These are phyloP conservation scores for Bruchidius siliquastri DNA, from an alignment of 2,888 invertebrate genomes.

Conservation along the genomic window DNA sequence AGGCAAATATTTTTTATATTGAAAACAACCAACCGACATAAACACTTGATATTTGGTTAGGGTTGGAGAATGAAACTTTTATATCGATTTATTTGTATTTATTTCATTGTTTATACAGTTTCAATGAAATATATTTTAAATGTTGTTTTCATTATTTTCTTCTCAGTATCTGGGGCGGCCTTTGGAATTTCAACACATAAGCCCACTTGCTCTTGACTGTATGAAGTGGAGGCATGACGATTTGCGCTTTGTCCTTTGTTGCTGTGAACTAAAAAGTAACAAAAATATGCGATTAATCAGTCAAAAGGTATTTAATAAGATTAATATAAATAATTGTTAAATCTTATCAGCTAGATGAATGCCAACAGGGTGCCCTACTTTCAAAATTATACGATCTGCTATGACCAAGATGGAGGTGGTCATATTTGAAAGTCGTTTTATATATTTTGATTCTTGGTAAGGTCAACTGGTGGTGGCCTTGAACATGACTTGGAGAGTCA, in stretches of 20 bases:
- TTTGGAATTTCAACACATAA: conserved; percentile 47
- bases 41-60: neutral
- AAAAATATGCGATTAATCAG: too few species aligned
- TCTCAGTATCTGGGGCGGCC: neutral
- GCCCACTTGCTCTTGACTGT: conserved; percentile 46
- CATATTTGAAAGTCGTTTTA: too few species aligned
- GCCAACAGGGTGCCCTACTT: too few species aligned
- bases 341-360: too few species aligned
- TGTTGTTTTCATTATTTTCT: neutral
- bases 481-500: too few species aligned
- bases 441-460: too few species aligned
- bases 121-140: neutral
- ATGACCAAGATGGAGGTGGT: too few species aligned
- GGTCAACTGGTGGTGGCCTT: too few species aligned
- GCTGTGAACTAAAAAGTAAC: neutral
- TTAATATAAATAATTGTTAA: too few species aligned
- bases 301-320: too few species aligned
- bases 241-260: conserved; percentile 25
- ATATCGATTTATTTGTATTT: neutral
- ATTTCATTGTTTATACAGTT: neutral
- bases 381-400: too few species aligned
- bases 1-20: neutral
- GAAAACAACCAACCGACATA: neutral
- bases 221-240: conserved; percentile 47
- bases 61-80: neutral